Percentiles rank a stretch among this genome's conserved stretches.
Evolutionary conservation across 2,888 invertebrate species (phyloP).

Genomic region (Drosophila trichaetosa): DNA sequence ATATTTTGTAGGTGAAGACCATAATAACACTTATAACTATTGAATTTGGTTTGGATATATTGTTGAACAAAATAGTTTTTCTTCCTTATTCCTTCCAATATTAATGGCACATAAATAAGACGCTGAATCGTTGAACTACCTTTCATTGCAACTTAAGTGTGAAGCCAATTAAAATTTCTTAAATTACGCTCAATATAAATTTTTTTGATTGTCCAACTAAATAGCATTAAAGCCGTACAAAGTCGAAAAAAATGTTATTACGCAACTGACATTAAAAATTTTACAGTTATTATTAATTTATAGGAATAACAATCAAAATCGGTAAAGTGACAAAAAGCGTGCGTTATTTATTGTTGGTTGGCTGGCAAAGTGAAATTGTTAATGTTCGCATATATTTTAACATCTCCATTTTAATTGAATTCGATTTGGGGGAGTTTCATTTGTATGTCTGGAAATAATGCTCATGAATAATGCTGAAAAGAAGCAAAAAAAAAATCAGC

Average conservation of each 20-base stretch:
- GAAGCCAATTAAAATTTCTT: background rate
- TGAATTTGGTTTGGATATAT: background rate
- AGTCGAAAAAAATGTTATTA: slow-evolving; percentile 23
- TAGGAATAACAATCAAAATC: background rate
- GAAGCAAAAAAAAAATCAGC: slow-evolving; percentile 6
- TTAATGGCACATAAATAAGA: too few relatives aligned
- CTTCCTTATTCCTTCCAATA: too few relatives aligned
- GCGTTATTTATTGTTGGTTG: slow-evolving; percentile 26
- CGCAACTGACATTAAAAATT: slow-evolving; percentile 21
- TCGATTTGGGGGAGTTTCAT: slow-evolving; percentile 17
- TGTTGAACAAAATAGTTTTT: background rate
- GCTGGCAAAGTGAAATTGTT: slow-evolving; percentile 63
- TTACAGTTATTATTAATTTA: slow-evolving; percentile 12
- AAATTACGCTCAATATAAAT: background rate
- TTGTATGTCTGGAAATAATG: slow-evolving; percentile 12
- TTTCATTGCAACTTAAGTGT: background rate
- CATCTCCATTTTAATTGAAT: slow-evolving; percentile 52
- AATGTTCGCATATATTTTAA: slow-evolving; percentile 27
- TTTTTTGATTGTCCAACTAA: background rate
- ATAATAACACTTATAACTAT: background rate
- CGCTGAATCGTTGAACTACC: background rate
- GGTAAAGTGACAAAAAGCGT: slow-evolving; percentile 18
- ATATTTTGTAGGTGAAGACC: background rate
- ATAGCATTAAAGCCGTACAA: background rate
- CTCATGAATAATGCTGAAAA: slow-evolving; percentile 48